Percentiles rank a stretch among this genome's conserved stretches.
These are phyloP conservation scores for Popillia japonica DNA, from an alignment of 1,140 invertebrate species.

Conservation along the genomic window DNA sequence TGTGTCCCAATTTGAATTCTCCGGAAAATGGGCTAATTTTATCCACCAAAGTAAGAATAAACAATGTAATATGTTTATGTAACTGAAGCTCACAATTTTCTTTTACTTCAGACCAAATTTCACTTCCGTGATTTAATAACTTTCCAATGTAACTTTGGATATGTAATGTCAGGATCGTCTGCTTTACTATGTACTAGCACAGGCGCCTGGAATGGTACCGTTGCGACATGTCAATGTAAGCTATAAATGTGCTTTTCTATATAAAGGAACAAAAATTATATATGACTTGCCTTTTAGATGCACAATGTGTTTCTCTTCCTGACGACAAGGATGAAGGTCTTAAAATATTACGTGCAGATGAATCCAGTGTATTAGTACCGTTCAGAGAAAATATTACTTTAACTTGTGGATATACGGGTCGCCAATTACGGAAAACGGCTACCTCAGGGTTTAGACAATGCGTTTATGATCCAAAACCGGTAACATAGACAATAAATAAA, in stretches of 20 bases:
- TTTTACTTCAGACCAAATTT: constrained; percentile 68
- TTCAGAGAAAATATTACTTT: constrained; percentile 91
- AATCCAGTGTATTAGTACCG: constrained; percentile 82
- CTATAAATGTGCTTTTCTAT: not conserved
- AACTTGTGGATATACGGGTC: constrained; percentile 79
- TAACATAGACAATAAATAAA: constrained; percentile 54
- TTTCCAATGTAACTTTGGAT: constrained; percentile 96
- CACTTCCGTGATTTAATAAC: constrained; percentile 90
- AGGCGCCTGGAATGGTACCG: constrained; percentile 93
- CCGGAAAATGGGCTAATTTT: constrained; percentile 92
- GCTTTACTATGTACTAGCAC: constrained; percentile 87
- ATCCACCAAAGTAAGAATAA: constrained; percentile 70
- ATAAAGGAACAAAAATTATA: not conserved
- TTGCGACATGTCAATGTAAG: constrained; percentile 90
- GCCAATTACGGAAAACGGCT: constrained; percentile 79
- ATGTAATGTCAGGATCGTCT: constrained; percentile 86
- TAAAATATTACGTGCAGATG: constrained; percentile 75
- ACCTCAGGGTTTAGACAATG: constrained; percentile 89
- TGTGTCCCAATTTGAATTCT: constrained; percentile 81
- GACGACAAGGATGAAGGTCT: constrained; percentile 89
- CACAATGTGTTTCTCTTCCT: constrained; percentile 87
- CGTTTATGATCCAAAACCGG: constrained; percentile 92
- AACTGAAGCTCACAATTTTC: not conserved
- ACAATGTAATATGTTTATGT: not conserved
- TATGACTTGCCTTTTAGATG: constrained; percentile 69